Percentiles rank a stretch among this genome's conserved stretches.
These are phyloP conservation scores for Drosophila ficusphila DNA, from an alignment of 1,140 invertebrate species.

Conservation along the genomic window DNA sequence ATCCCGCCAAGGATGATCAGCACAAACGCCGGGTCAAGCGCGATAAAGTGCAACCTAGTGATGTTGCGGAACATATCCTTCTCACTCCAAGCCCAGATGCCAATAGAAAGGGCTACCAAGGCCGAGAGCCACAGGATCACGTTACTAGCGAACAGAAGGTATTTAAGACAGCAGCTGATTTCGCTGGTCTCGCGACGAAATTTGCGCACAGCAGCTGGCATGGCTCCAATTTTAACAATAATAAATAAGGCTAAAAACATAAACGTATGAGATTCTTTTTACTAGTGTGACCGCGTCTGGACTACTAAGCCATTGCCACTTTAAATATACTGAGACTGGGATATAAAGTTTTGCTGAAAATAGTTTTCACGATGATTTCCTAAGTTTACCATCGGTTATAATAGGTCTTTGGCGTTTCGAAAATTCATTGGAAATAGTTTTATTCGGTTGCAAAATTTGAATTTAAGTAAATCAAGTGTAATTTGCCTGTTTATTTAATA, in stretches of 20 bases:
- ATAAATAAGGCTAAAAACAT: constrained; percentile 38
- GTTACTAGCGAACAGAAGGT: constrained; percentile 98
- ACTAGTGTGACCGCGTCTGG: background rate
- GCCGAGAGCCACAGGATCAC: constrained; percentile 98
- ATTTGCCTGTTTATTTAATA: too few species aligned
- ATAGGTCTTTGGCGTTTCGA: too few species aligned
- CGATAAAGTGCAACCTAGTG: constrained; percentile 93
- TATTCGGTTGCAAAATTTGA: too few species aligned
- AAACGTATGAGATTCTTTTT: constrained; percentile 20
- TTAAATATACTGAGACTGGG: background rate
- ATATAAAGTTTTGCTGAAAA: too few species aligned
- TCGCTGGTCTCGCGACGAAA: constrained; percentile 94
- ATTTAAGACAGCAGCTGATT: constrained; percentile 98
- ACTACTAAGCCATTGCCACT: background rate
- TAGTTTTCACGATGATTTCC: too few species aligned
- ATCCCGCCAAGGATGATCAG: constrained; percentile 95
- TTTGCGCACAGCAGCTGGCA: constrained; percentile 86
- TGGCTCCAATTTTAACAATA: constrained; percentile 40
- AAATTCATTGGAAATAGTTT: too few species aligned
- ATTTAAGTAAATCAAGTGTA: too few species aligned
- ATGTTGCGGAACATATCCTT: constrained; percentile 98
- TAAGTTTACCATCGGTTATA: too few species aligned
- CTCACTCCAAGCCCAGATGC: constrained; percentile 98
- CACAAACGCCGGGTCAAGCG: constrained; percentile 97
- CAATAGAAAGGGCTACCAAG: constrained; percentile 93